Conservation (phyloP, 2,888 invertebrate genomes). For the Philereme transversata region DNA sequence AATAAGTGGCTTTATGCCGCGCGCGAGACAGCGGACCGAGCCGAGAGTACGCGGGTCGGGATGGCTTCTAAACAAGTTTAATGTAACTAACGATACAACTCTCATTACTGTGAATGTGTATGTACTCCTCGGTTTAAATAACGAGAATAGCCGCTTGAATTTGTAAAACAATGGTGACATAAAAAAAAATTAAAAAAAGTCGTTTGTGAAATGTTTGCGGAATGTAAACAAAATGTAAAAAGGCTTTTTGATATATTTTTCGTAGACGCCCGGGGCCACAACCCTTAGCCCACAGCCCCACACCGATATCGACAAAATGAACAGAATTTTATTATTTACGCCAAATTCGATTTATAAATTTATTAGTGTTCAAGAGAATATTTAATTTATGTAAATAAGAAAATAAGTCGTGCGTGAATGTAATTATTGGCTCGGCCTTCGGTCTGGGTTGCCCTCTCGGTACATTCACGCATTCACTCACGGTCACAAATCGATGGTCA, state of each 20-base stretch:
- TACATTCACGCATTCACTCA: conserved; percentile 1
- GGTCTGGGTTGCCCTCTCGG: conserved; percentile 1
- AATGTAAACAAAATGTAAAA: conserved; percentile 18
- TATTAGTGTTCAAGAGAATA: conserved; percentile 20
- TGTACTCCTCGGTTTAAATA: not conserved
- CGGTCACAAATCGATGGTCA: conserved; percentile 17
- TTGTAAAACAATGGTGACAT: not conserved
- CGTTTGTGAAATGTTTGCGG: conserved; percentile 22
- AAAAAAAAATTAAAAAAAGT: conserved; percentile 10
- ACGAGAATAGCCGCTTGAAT: not conserved
- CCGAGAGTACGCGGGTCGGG: not conserved
- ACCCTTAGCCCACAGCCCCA: too few species aligned
- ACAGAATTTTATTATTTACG: conserved; percentile 16
- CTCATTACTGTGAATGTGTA: not conserved
- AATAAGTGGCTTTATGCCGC: not conserved
- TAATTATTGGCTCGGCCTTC: conserved; percentile 9
- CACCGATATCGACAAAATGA: not conserved
- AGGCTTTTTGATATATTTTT: conserved; percentile 1
- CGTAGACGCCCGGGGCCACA: too few species aligned
- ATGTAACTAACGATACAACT: not conserved
- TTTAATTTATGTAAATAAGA: conserved; percentile 24
- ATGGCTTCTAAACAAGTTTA: not conserved
- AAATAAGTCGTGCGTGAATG: conserved; percentile 13
- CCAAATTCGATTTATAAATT: conserved; percentile 21
- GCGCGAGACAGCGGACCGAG: not conserved